Conservation (phyloP, 2,113 vertebrate species). For the Monarcha castaneiventris region DNA sequence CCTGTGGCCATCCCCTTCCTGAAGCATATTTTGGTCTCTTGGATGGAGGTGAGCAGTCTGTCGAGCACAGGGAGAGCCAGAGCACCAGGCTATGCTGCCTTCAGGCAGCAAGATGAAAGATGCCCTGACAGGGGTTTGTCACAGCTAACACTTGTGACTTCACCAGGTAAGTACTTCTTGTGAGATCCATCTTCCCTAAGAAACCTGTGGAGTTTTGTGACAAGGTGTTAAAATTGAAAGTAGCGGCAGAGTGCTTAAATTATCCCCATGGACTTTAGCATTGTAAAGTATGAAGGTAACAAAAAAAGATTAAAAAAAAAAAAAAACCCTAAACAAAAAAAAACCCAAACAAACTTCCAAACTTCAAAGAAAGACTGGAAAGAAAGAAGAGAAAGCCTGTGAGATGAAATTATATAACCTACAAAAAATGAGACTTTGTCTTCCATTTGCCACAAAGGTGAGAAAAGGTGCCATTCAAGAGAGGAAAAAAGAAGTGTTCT, state of each 20-base stretch:
- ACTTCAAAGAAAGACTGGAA: not conserved
- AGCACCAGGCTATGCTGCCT: not conserved
- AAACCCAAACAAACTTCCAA: not conserved
- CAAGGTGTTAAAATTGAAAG: not conserved
- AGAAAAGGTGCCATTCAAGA: not conserved
- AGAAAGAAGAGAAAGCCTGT: not conserved
- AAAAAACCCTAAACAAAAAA: too few species aligned
- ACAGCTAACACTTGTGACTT: not conserved
- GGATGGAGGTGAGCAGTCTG: not conserved
- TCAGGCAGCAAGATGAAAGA: not conserved
- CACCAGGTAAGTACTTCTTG: not conserved
- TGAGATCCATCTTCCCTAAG: not conserved
- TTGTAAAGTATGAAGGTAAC: not conserved
- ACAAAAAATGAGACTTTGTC: not conserved
- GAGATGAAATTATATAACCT: not conserved
- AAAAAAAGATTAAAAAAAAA: not conserved
- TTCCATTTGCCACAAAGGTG: not conserved
- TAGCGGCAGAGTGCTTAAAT: not conserved
- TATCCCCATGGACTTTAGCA: not conserved
- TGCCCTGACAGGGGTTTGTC: not conserved
- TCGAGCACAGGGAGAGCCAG: not conserved
- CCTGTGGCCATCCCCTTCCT: not conserved
- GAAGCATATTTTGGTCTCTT: not conserved
- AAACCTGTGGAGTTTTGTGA: not conserved
- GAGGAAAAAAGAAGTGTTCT: not conserved